A percentile compares a stretch with the other conserved stretches of the same genome.
These are phyloP conservation scores for Mesoclemmys tuberculata DNA, from an alignment of 2,113 vertebrate species.

Conservation along the genomic window DNA sequence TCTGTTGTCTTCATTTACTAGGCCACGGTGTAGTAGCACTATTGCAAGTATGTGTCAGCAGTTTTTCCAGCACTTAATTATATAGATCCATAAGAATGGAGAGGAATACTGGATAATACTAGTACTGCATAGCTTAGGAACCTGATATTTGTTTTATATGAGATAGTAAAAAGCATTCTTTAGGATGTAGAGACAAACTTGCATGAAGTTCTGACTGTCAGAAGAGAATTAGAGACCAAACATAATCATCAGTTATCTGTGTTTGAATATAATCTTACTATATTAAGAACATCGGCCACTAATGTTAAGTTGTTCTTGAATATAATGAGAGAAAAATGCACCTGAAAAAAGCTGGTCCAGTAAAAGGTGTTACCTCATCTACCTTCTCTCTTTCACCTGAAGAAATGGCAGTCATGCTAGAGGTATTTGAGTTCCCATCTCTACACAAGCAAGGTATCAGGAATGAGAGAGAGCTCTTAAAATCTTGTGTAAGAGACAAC, in stretches of 20 bases:
- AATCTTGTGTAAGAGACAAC: slow-evolving; percentile 14
- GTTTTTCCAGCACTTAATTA: neutral
- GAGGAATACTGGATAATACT: slow-evolving; percentile 50
- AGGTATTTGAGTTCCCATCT: neutral
- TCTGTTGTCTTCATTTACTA: slow-evolving; percentile 43
- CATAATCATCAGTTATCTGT: neutral
- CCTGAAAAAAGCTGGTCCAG: neutral
- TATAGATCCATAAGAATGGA: slow-evolving; percentile 19
- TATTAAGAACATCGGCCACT: neutral
- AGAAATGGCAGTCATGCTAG: neutral
- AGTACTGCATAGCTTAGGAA: slow-evolving; percentile 30
- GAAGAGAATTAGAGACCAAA: neutral
- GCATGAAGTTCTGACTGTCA: slow-evolving; percentile 60
- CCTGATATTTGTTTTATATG: slow-evolving; percentile 29
- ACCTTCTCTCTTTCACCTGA: neutral
- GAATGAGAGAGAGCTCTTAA: neutral
- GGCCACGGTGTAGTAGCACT: slow-evolving; percentile 13
- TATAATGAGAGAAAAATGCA: neutral
- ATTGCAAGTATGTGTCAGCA: neutral
- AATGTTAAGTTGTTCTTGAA: neutral
- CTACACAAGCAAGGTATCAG: slow-evolving; percentile 37
- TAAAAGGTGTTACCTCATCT: neutral
- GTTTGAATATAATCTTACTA: slow-evolving; percentile 40
- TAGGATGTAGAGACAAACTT: slow-evolving; percentile 33
- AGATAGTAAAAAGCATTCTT: slow-evolving; percentile 53